A percentile compares a stretch with the other conserved stretches of the same genome.
phyloP scores from a whole-genome alignment of 2,113 vertebrate species.

The Pomatostomus ruficeps region DNA sequence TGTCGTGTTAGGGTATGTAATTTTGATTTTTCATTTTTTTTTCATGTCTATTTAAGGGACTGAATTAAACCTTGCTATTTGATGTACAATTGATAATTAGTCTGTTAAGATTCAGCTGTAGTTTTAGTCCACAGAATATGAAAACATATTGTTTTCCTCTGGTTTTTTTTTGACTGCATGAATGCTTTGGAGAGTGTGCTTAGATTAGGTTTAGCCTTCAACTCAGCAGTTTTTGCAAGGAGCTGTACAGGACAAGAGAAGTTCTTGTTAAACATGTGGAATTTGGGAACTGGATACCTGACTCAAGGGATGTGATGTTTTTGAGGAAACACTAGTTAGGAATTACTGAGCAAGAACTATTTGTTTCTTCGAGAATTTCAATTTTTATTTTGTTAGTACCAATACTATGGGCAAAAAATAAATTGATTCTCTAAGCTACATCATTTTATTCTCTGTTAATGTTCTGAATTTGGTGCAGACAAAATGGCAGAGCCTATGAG shows the following conservation, averaged over 20 bases:
- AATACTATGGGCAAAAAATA: background rate
- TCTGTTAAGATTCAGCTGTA: background rate
- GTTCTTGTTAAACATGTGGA: background rate
- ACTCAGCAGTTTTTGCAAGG: background rate
- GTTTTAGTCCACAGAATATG: background rate
- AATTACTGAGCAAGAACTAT: background rate
- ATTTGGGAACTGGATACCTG: background rate
- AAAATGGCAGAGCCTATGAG: background rate
- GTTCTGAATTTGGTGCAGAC: background rate
- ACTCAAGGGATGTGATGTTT: background rate
- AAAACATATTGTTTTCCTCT: accelerated
- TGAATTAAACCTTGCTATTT: background rate
- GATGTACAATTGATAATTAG: background rate
- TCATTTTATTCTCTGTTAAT: background rate
- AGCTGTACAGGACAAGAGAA: background rate
- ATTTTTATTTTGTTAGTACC: background rate
- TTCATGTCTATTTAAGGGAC: accelerated
- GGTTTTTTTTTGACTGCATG: background rate
- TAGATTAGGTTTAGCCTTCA: background rate
- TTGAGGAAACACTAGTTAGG: background rate
- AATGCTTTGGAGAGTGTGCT: background rate
- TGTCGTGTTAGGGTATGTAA: background rate
- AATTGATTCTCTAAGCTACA: background rate
- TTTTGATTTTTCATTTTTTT: background rate
- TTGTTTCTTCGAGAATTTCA: background rate